Evolutionary conservation across 2,888 invertebrate species (phyloP), one percentile per base, ranked within the genome.

Genomic region (Luperina nickerlii): DNA sequence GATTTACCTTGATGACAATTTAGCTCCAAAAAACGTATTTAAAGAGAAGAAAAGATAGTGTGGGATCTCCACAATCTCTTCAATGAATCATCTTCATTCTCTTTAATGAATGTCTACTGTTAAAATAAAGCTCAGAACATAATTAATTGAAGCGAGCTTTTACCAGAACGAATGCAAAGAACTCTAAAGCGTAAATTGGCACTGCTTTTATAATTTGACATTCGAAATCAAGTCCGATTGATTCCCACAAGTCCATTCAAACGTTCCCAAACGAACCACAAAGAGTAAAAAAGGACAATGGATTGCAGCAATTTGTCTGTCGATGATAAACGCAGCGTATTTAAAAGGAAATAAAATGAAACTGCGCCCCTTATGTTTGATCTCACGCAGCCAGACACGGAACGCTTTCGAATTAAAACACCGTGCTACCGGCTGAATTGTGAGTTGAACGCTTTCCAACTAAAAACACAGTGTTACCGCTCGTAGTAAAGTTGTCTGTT

Each of bases 261-360:
- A 87, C 69, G 18, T 74, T 79, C 66, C 66, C 57, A 75, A 84
- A 78, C 67, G 54, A 68, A 67, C 63, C 68, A 54, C 69, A 76
- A 77, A 88, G 68, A 80, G 70, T 72, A 81, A 84, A 84, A 84
- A 79, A 85, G 71, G 54, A 86, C 82, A 86, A 85, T 79, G n/a
- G 73, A 69, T 69, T 82, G 72, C 78, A 67, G 70, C 86, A 88
- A 82, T 88, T 86, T 86, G 69, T 78, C 68, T 75, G 86, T 82
- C 79, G 78, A 87, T 82, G 85, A 87, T 90, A 80, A 85, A 87
- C 78, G 79, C 82, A 81, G 68, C 67, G 80, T 75, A 79, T 90
- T 85, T 86, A 85, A 81, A 87, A 82, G 63, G 72, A 87, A 88
- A 88, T 77, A 89, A 90, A 90, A 89, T 83, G 62, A 86, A 87